Evolutionary conservation across 2,888 invertebrate genomes (phyloP).

Genomic region (Ommatoiulus sabulosus): DNA sequence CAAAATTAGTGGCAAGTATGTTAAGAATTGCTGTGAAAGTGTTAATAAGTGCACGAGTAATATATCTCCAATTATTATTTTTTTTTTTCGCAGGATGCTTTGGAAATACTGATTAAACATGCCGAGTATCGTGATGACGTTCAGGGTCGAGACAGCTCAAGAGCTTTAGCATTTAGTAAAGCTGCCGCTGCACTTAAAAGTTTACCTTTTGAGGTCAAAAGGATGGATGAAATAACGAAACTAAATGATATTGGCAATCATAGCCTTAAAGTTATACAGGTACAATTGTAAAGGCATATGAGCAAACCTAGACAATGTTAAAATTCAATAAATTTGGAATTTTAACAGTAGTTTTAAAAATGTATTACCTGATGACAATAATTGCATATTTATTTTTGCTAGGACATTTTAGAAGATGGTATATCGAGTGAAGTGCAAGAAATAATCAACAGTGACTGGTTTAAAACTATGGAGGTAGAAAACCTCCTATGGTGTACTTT

Average conservation of each 20-base stretch:
- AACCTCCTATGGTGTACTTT: background rate
- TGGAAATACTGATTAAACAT: background rate
- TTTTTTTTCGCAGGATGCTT: constrained; percentile 12
- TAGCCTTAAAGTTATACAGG: background rate
- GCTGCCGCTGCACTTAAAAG: constrained; percentile 51
- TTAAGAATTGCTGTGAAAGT: background rate
- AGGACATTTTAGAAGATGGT: constrained; percentile 48
- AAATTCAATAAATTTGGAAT: no score
- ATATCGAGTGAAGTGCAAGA: constrained; percentile 50
- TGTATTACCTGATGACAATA: no score
- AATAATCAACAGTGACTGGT: constrained; percentile 50
- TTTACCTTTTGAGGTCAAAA: constrained; percentile 49
- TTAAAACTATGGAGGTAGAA: constrained; percentile 24
- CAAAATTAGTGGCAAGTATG: background rate
- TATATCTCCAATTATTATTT: background rate
- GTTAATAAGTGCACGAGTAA: constrained; percentile 41
- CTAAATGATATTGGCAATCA: background rate
- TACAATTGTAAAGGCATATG: background rate
- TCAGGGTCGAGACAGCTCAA: background rate
- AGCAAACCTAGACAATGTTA: no score
- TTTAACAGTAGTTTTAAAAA: no score
- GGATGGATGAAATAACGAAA: background rate
- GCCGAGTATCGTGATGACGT: constrained; percentile 42
- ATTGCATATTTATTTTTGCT: no score
- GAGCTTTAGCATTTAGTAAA: constrained; percentile 53